These are phyloP conservation scores for Lamellibrachia satsuma DNA, from an alignment of 2,888 invertebrate genomes.

Conservation along the genomic window DNA sequence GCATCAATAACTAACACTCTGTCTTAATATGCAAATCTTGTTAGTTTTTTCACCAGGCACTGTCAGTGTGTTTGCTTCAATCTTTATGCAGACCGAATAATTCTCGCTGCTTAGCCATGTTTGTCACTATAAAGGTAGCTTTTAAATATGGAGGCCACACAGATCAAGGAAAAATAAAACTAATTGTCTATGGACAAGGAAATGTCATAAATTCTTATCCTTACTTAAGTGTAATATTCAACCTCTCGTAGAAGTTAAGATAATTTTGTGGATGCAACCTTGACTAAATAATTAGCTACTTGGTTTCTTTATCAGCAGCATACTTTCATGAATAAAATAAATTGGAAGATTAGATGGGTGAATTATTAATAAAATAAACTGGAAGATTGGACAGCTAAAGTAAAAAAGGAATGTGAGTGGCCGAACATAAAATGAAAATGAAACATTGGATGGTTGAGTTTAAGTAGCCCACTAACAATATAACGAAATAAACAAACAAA, in stretches of 20 bases:
- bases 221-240: too few species aligned
- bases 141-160: too few species aligned
- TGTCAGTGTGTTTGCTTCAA: neutral
- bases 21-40: neutral
- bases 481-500: too few species aligned
- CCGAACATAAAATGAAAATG: neutral
- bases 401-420: neutral
- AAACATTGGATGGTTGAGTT: neutral
- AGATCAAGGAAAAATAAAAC: too few species aligned
- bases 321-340: neutral
- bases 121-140: neutral
- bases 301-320: neutral
- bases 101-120: neutral
- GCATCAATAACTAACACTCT: neutral
- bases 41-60: neutral
- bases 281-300: too few species aligned
- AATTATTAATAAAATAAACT: neutral
- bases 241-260: too few species aligned
- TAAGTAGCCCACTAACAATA: neutral
- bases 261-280: too few species aligned
- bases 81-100: neutral
- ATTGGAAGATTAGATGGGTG: neutral
- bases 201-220: too few species aligned
- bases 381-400: neutral
- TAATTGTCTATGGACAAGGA: too few species aligned